Percentiles rank a stretch among this genome's conserved stretches.
Evolutionary conservation across 2,797 vertebrate genomes (phyloP).

Genomic region (Molossus molossus): DNA sequence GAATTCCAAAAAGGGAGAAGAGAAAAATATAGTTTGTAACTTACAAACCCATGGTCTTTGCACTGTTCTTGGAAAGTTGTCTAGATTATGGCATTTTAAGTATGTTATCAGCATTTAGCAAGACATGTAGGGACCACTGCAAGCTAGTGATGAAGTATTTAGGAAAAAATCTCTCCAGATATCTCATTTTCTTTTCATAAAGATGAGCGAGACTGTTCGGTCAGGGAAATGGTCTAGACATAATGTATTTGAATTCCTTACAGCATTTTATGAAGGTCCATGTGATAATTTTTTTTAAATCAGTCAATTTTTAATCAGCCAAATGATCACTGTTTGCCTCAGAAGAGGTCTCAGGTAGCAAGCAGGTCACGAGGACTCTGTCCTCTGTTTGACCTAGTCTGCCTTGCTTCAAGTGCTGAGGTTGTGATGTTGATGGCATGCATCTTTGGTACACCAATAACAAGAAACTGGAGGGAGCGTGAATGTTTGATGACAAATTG

Average conservation of each 20-base stretch:
- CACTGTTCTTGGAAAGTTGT: constrained; percentile 29
- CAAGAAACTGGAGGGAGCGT: neutral
- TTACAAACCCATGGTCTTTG: neutral
- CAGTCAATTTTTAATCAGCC: neutral
- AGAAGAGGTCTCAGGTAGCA: neutral
- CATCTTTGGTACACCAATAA: neutral
- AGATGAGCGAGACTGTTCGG: constrained; percentile 26
- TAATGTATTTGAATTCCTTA: neutral
- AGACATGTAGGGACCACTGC: neutral
- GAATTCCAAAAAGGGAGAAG: constrained; percentile 36
- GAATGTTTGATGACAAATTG: constrained; percentile 59
- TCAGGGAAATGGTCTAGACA: neutral
- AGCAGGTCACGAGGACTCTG: neutral
- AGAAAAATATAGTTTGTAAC: constrained; percentile 24
- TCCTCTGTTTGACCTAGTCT: neutral
- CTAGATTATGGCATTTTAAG: constrained; percentile 22
- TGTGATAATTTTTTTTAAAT: neutral
- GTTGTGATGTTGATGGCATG: neutral
- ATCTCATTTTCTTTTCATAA: constrained; percentile 49
- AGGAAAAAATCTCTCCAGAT: constrained; percentile 5
- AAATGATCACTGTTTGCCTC: neutral
- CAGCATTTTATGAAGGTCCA: constrained; percentile 12
- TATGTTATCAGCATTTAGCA: constrained; percentile 17
- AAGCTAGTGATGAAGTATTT: neutral
- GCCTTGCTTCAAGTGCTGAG: neutral